A percentile compares a stretch with the other conserved stretches of the same genome.
These are phyloP conservation scores for Dicyrtoma fusca DNA, from an alignment of 2,888 invertebrate genomes.

Conservation along the genomic window DNA sequence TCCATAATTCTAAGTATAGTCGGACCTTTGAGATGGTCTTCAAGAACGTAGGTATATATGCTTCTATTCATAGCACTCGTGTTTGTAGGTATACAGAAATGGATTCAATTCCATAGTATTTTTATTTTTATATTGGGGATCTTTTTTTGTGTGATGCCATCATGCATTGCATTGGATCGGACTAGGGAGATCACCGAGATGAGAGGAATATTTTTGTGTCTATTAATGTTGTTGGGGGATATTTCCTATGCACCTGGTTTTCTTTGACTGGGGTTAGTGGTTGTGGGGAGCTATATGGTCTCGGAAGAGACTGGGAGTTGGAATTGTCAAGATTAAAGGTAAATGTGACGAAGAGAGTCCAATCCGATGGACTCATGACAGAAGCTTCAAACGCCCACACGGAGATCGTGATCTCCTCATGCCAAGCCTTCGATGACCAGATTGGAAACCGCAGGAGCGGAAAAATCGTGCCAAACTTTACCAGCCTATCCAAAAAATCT, in stretches of 20 bases:
- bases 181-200: background rate
- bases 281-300: background rate
- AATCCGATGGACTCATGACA: conserved; percentile 46
- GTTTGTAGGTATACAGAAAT: background rate
- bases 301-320: background rate
- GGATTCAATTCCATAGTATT: background rate
- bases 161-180: too few relatives aligned
- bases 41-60: too few relatives aligned
- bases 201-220: background rate
- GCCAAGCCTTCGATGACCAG: conserved; percentile 52
- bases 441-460: conserved; percentile 53
- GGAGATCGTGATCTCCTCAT: conserved; percentile 51
- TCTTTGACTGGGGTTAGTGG: background rate
- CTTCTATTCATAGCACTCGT: background rate
- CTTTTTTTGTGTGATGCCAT: too few relatives aligned
- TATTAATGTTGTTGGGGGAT: too few relatives aligned
- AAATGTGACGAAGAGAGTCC: conserved; percentile 16
- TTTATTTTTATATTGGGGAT: conserved; percentile 7
- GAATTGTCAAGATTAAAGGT: conserved; percentile 19
- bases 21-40: background rate
- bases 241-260: too few relatives aligned
- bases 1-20: background rate
- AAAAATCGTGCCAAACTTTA: conserved; percentile 53
- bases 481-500: conserved; percentile 28
- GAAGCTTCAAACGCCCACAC: conserved; percentile 56